Percentiles rank a stretch among this genome's conserved stretches.
Evolutionary conservation across 2,113 vertebrate genomes (phyloP).

Genomic region (Hemiprocne comata): DNA sequence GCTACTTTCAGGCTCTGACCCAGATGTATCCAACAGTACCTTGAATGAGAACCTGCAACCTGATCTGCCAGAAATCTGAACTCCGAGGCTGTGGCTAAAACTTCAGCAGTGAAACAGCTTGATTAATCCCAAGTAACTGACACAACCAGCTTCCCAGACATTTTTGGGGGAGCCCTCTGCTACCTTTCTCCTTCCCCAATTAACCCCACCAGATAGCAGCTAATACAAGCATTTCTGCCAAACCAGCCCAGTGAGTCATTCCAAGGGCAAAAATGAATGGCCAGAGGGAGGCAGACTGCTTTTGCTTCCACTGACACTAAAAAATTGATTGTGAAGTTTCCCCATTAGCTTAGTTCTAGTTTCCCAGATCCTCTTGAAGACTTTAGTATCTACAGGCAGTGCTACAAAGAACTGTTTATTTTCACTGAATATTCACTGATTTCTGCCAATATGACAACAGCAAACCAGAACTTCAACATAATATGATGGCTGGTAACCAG

Average conservation of each 20-base stretch:
- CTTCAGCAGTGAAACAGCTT: neutral
- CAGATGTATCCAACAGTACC: neutral
- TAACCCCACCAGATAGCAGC: neutral
- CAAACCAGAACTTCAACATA: neutral
- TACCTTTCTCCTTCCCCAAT: neutral
- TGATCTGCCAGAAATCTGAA: neutral
- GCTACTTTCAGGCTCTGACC: neutral
- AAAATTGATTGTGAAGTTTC: neutral
- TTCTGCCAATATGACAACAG: neutral
- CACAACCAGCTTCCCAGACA: neutral
- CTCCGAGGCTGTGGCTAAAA: neutral
- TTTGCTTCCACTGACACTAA: neutral
- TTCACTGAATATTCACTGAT: neutral
- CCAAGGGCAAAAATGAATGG: neutral
- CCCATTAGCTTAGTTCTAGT: neutral
- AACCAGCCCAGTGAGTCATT: neutral
- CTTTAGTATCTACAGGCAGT: neutral
- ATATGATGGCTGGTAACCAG: neutral
- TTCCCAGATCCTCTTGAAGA: neutral
- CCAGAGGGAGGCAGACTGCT: neutral
- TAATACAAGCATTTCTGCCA: neutral
- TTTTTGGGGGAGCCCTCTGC: neutral
- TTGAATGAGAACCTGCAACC: constrained; percentile 9
- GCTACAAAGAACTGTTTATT: neutral
- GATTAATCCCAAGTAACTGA: neutral